phyloP scores from a whole-genome alignment of 1,140 invertebrate species.

The Nomia melanderi region DNA sequence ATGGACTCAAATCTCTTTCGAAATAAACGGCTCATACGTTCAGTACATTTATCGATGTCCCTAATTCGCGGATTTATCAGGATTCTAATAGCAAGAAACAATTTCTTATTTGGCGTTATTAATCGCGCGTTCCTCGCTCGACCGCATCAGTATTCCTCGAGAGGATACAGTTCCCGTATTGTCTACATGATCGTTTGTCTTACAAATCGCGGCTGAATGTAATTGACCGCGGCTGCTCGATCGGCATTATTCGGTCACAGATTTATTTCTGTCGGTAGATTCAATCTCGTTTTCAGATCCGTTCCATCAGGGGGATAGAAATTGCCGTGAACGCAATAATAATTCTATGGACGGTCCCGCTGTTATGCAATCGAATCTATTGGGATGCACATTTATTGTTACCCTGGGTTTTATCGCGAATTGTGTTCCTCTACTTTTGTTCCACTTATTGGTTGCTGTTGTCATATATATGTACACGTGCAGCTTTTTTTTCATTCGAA shows the following conservation, averaged over 20 bases:
- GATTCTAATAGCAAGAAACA: too few species aligned
- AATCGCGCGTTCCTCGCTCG: not conserved
- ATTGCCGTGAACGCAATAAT: constrained; percentile 44
- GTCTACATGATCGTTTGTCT: constrained; percentile 16
- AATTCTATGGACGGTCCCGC: constrained; percentile 38
- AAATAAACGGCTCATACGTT: too few species aligned
- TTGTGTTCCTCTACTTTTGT: not conserved
- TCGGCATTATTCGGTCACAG: constrained; percentile 20
- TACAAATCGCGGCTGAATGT: constrained; percentile 17
- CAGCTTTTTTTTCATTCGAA: not conserved
- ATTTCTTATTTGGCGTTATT: not conserved
- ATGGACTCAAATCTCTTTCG: too few species aligned
- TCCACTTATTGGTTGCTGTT: not conserved
- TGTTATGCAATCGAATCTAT: constrained; percentile 25
- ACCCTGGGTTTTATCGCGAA: constrained; percentile 16
- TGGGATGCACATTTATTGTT: constrained; percentile 34
- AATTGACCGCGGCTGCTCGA: constrained; percentile 29
- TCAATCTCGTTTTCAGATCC: constrained; percentile 38
- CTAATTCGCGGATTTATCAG: too few species aligned
- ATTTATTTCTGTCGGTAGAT: constrained; percentile 43
- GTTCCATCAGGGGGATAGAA: constrained; percentile 31
- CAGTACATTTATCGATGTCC: too few species aligned
- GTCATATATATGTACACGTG: too few species aligned
- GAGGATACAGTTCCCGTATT: not conserved
- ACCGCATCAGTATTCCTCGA: not conserved